Percentiles rank a stretch among this genome's conserved stretches.
Evolutionary conservation across 2,113 vertebrate genomes (phyloP).

Genomic region (Chionodraco myersi): DNA sequence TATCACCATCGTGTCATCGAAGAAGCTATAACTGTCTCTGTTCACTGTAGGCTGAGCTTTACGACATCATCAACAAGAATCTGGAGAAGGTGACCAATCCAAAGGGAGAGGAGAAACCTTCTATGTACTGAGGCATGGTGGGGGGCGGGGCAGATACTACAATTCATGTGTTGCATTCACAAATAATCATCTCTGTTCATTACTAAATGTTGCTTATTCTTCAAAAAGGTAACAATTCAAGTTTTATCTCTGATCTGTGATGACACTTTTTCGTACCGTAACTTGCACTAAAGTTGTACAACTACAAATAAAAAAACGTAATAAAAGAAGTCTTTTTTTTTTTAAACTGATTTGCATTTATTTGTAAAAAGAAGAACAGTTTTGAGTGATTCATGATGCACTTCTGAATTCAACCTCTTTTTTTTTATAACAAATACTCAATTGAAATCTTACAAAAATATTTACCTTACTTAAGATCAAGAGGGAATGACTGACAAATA

Average conservation of each 20-base stretch:
- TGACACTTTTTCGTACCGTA: not conserved
- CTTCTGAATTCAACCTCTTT: not conserved
- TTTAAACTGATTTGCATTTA: conserved; percentile 41
- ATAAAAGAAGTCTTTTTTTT: not conserved
- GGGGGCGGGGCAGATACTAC: not conserved
- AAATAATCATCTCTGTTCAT: not conserved
- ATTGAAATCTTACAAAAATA: conserved; percentile 62
- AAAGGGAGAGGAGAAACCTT: conserved; percentile 92
- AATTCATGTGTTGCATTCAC: not conserved
- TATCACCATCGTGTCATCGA: accelerated
- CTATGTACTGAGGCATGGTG: conserved; percentile 84
- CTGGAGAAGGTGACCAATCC: conserved; percentile 90
- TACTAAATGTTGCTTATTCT: not conserved
- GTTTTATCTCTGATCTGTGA: not conserved
- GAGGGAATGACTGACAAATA: not conserved
- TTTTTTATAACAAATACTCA: conserved; percentile 31
- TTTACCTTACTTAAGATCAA: not conserved
- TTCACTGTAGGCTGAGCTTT: conserved; percentile 86
- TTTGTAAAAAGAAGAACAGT: conserved; percentile 50
- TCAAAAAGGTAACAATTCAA: not conserved
- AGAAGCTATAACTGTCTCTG: not conserved
- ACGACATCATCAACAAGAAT: conserved; percentile 90
- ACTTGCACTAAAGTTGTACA: not conserved
- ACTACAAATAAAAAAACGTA: not conserved
- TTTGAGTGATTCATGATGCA: not conserved